A percentile compares a stretch with the other conserved stretches of the same genome.
Conservation (phyloP, 2,888 invertebrate genomes). For the Campoplex nolae region DNA sequence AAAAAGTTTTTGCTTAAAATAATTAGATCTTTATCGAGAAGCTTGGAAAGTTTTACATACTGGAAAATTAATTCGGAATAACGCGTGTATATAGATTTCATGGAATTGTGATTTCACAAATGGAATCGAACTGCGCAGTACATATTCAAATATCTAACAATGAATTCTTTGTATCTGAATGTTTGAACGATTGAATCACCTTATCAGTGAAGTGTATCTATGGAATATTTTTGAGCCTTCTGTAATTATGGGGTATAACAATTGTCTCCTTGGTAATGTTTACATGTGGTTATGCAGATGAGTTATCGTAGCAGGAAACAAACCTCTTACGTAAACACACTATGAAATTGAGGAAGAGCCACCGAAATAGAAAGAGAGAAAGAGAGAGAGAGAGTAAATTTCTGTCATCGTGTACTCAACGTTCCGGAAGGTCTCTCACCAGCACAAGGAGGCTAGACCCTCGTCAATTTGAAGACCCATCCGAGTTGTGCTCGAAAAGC, state of each 20-base stretch:
- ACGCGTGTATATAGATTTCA: too few relatives aligned
- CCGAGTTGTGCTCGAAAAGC: slow-evolving; percentile 40
- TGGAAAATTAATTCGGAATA: too few relatives aligned
- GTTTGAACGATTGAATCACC: too few relatives aligned
- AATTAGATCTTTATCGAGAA: too few relatives aligned
- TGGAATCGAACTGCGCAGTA: too few relatives aligned
- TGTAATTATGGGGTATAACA: not conserved
- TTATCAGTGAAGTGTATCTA: too few relatives aligned
- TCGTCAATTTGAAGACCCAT: slow-evolving; percentile 63
- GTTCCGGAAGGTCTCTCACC: slow-evolving; percentile 62
- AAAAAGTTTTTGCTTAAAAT: too few relatives aligned
- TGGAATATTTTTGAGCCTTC: not conserved
- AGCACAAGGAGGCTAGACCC: slow-evolving; percentile 49
- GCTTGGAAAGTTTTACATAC: too few relatives aligned
- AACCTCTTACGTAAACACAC: slow-evolving; percentile 12
- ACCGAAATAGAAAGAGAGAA: slow-evolving; percentile 1
- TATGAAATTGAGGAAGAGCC: slow-evolving; percentile 9
- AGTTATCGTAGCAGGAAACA: slow-evolving; percentile 25
- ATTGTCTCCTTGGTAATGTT: not conserved
- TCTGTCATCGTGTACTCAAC: slow-evolving; percentile 64
- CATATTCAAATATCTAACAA: too few relatives aligned
- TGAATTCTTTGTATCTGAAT: too few relatives aligned
- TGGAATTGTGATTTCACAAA: too few relatives aligned
- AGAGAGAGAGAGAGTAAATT: slow-evolving; percentile 22
- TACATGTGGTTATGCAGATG: not conserved